Evolutionary conservation across 2,797 vertebrate genomes (phyloP), one percentile per base, ranked within the genome.

Genomic region (Pteronotus mesoamericanus): DNA sequence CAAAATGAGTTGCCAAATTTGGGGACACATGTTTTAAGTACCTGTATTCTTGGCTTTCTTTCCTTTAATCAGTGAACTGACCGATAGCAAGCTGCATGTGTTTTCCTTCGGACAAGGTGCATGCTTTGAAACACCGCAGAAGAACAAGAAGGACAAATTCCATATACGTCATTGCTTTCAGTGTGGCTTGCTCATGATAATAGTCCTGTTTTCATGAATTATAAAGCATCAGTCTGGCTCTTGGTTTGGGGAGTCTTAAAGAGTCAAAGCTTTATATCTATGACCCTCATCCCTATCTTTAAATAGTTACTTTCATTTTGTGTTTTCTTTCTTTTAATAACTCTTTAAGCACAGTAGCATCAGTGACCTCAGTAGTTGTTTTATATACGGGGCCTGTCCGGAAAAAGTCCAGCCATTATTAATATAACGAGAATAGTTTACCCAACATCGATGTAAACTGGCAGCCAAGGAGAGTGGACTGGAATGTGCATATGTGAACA

Each of bases 41-140:
- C 64, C 68, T 88, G 37, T 53, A 66, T 61, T 24, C 93, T 77
- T 29, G 53, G 9, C 19, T 95, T 97, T 94, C 82, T 66, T 94
- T 89, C 71, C 66, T 75, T 61, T 83, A 68, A 66, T 91, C 64
- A 86, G 80, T 64, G 66, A 86, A 22, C 26, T 22, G n/a, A 71
- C 24, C 82, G 85, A 89, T 80, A 90, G 42, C 14, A 94, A 91
- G 22, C n/a, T 34, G 51, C 39, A 24, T 21, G 19, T 42, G 71
- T 92, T 77, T 94, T 84, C 72, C 53, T 88, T 34, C 29, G 89
- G 83, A 86, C 82, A 94, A 96, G 37, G 48, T 14, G 0, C 18
- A 10, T 22, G 10, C 57, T 91, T 51, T 59, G 69, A 92, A 89
- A 89, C 21, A 34, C 22, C 55, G 53, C 34, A 53, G 66, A 91